phyloP scores from a whole-genome alignment of 2,888 invertebrate genomes.

The Amorpha juglandis region DNA sequence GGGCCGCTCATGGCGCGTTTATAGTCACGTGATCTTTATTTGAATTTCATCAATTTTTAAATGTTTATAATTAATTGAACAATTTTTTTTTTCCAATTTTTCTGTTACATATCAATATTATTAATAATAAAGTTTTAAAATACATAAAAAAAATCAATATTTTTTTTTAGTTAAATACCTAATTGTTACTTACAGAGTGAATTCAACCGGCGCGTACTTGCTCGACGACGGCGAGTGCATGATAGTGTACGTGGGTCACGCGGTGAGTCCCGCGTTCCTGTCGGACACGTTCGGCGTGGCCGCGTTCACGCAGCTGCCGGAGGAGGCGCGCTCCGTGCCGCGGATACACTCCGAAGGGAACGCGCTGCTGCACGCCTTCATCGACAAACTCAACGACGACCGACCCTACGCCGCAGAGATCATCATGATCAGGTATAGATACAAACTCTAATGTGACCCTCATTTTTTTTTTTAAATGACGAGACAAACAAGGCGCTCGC shows the following conservation, averaged over 20 bases:
- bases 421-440: conserved; percentile 93
- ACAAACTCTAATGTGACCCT: too few species aligned
- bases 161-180: too few species aligned
- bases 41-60: too few species aligned
- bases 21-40: too few species aligned
- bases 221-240: conserved; percentile 94
- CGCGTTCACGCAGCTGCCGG: conserved; percentile 89
- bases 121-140: too few species aligned
- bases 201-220: conserved; percentile 93
- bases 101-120: too few species aligned
- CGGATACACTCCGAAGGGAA: conserved; percentile 89
- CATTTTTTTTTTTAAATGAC: too few species aligned
- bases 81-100: too few species aligned
- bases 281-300: conserved; percentile 91
- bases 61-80: too few species aligned
- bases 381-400: conserved; percentile 92
- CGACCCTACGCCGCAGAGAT: conserved; percentile 92
- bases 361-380: conserved; percentile 90
- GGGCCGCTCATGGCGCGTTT: too few species aligned
- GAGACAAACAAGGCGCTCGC: too few species aligned
- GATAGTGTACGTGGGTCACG: conserved; percentile 93
- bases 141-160: too few species aligned
- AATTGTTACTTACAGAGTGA: conserved; percentile 76
- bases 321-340: conserved; percentile 92
- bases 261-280: conserved; percentile 89